phyloP scores from a whole-genome alignment of 2,888 invertebrate species.

The Tryphoninae sp. region DNA sequence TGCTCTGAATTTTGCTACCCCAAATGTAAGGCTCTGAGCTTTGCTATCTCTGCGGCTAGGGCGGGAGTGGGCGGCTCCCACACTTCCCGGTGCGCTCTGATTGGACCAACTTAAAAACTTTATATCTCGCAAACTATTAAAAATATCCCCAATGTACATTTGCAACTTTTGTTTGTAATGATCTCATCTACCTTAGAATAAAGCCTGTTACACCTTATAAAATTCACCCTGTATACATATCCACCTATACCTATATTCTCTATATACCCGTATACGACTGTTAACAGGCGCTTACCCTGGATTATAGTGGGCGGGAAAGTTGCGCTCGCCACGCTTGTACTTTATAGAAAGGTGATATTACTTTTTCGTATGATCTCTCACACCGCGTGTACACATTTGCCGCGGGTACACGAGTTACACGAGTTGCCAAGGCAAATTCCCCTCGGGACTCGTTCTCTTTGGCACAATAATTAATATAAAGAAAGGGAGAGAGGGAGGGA shows the following conservation, averaged over 20 bases:
- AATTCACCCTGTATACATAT: no score
- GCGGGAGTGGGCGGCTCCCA: no score
- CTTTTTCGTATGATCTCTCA: conserved; percentile 64
- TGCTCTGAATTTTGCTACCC: no score
- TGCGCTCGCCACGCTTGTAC: conserved; percentile 70
- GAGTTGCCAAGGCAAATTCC: conserved; percentile 8
- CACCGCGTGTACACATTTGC: conserved; percentile 16
- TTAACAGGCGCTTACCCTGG: conserved; percentile 39
- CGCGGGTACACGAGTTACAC: conserved; percentile 16
- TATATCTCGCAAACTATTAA: no score
- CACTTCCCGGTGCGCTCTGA: no score
- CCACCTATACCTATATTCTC: conserved; percentile 5
- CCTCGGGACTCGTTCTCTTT: conserved; percentile 31
- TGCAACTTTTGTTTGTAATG: no score
- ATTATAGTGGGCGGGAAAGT: conserved; percentile 76
- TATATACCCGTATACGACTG: conserved; percentile 40
- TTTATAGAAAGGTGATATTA: conserved; percentile 71
- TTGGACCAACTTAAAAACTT: no score
- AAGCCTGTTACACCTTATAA: no score
- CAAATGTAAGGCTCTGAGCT: no score
- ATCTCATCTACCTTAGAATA: no score
- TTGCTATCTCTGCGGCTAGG: no score
- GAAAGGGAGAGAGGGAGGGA: conserved; percentile 40
- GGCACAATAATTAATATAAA: conserved; percentile 56
- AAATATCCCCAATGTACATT: no score